Conservation (phyloP, 2,888 invertebrate species). For the Eristalis arbustorum region DNA sequence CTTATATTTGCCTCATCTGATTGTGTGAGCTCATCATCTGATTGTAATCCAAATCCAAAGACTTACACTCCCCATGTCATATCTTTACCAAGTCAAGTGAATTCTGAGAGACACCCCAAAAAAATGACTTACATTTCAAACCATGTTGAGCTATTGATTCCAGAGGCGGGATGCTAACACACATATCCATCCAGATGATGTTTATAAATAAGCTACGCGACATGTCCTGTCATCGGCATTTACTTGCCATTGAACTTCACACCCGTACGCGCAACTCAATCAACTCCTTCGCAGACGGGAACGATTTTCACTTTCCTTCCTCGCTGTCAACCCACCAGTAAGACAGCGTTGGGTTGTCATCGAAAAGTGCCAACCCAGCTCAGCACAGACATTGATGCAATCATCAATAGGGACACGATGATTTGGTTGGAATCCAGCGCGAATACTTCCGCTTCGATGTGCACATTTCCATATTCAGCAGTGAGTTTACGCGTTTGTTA, state of each 20-base stretch:
- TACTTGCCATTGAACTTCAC: neutral
- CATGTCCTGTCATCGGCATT: neutral
- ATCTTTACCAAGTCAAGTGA: too few relatives aligned
- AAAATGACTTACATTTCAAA: too few relatives aligned
- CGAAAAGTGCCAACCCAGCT: neutral
- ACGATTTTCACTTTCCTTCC: neutral
- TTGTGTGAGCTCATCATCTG: too few relatives aligned
- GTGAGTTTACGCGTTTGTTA: neutral
- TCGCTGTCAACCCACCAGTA: neutral
- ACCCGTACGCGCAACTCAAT: neutral
- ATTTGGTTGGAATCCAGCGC: neutral
- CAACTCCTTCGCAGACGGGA: neutral
- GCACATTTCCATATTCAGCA: neutral
- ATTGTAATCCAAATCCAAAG: too few relatives aligned
- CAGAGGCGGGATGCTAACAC: too few relatives aligned
- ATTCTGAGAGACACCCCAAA: too few relatives aligned
- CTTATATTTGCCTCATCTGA: too few relatives aligned
- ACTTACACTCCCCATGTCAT: too few relatives aligned
- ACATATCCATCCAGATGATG: too few relatives aligned
- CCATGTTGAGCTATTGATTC: too few relatives aligned
- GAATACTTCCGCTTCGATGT: neutral
- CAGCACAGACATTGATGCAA: neutral
- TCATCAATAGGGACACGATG: neutral
- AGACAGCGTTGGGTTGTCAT: neutral
- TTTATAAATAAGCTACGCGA: neutral